phyloP scores from a whole-genome alignment of 2,113 vertebrate species.

The Pelusios castaneus region DNA sequence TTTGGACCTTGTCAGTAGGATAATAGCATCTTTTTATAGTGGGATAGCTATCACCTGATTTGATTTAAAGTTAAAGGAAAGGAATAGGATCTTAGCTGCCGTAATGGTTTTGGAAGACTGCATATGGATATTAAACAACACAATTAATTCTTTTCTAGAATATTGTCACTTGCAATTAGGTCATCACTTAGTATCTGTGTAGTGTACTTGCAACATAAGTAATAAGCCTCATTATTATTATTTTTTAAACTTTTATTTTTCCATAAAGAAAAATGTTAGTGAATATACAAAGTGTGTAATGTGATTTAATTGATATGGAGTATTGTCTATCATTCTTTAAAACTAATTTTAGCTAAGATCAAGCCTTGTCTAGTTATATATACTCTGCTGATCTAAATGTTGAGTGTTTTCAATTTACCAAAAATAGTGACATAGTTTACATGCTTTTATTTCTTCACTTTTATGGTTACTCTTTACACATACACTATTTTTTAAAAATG shows the following conservation, averaged over 20 bases:
- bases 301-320: neutral
- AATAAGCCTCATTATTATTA: neutral
- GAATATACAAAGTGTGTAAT: neutral
- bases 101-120: neutral
- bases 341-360: neutral
- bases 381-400: neutral
- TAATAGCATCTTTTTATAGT: too few relatives aligned
- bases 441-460: neutral
- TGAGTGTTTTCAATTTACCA: neutral
- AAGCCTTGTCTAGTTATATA: neutral
- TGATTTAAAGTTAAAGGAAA: neutral
- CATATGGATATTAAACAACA: neutral
- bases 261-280: neutral
- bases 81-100: neutral
- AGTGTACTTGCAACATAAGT: neutral
- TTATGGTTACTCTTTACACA: neutral
- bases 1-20: too few relatives aligned
- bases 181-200: neutral
- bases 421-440: neutral
- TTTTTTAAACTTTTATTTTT: neutral
- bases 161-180: neutral
- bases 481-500: too few relatives aligned
- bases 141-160: neutral
- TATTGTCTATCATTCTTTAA: neutral
- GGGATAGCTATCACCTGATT: too few relatives aligned